Conservation (phyloP, 2,113 vertebrate genomes). For the Pangasianodon gigas region DNA sequence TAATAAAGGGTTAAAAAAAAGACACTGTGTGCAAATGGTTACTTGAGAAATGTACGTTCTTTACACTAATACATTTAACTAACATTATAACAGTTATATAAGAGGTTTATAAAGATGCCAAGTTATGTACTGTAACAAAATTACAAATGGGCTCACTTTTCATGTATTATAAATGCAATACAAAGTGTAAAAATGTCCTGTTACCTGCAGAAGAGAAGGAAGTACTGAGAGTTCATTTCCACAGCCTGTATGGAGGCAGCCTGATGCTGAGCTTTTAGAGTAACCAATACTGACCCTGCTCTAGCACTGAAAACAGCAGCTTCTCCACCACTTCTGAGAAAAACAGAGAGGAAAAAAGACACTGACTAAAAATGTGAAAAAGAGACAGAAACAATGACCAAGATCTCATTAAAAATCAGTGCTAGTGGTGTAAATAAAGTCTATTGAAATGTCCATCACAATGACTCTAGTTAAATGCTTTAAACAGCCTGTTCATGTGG, state of each 20-base stretch:
- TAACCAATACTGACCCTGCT: slow-evolving; percentile 55
- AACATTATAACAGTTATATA: not conserved
- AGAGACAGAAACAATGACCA: slow-evolving; percentile 43
- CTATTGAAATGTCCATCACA: not conserved
- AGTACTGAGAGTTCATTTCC: slow-evolving; percentile 67
- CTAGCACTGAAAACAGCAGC: slow-evolving; percentile 63
- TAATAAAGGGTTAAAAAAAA: not conserved
- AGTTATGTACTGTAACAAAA: not conserved
- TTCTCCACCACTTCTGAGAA: slow-evolving; percentile 65
- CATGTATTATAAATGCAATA: not conserved
- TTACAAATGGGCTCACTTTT: not conserved
- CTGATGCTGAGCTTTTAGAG: slow-evolving; percentile 56
- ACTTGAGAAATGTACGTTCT: not conserved
- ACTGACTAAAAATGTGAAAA: slow-evolving; percentile 14
- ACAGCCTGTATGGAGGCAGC: slow-evolving; percentile 62
- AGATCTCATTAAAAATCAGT: not conserved
- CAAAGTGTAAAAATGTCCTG: not conserved
- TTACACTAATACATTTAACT: not conserved
- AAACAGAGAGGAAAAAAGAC: slow-evolving; percentile 43
- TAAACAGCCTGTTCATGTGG: slow-evolving; percentile 34
- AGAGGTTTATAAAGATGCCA: not conserved
- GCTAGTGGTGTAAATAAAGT: not conserved
- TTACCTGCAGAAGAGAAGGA: slow-evolving; percentile 72
- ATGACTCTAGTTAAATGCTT: not conserved
- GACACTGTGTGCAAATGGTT: not conserved